Conservation (phyloP, 2,888 invertebrate genomes). For the Cheilosia pagana region DNA sequence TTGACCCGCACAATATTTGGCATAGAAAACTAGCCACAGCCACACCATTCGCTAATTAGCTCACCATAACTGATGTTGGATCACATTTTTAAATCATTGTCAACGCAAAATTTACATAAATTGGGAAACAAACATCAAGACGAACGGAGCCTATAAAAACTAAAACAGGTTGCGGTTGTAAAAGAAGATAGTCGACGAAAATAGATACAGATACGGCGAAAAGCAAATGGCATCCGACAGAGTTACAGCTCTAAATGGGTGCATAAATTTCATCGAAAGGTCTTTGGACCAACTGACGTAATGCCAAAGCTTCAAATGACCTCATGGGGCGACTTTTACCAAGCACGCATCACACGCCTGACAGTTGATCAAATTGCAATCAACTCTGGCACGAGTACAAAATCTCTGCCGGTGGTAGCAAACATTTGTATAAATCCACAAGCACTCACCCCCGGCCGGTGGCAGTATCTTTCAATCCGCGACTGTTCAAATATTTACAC, state of each 20-base stretch:
- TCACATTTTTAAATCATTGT: constrained; percentile 57
- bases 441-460: constrained; percentile 3
- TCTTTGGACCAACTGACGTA: constrained; percentile 18
- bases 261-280: constrained; percentile 27
- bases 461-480: constrained; percentile 37
- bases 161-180: constrained; percentile 63
- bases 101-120: constrained; percentile 60
- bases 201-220: neutral
- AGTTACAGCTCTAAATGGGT: constrained; percentile 31
- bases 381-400: constrained; percentile 53
- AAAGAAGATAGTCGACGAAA: constrained; percentile 46
- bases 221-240: constrained; percentile 29
- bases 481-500: constrained; percentile 71
- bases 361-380: constrained; percentile 70
- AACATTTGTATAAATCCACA: constrained; percentile 47
- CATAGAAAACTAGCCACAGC: constrained; percentile 31
- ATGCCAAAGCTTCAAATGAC: neutral
- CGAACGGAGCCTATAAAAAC: constrained; percentile 53
- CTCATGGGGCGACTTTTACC: neutral
- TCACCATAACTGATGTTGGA: constrained; percentile 49
- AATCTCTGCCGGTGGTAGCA: constrained; percentile 58
- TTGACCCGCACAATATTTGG: constrained; percentile 51
- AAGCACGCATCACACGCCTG: constrained; percentile 32
- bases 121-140: constrained; percentile 59
- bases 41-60: constrained; percentile 53